Evolutionary conservation across 1,140 invertebrate species (phyloP).

Genomic region (Pteromalus puparum): DNA sequence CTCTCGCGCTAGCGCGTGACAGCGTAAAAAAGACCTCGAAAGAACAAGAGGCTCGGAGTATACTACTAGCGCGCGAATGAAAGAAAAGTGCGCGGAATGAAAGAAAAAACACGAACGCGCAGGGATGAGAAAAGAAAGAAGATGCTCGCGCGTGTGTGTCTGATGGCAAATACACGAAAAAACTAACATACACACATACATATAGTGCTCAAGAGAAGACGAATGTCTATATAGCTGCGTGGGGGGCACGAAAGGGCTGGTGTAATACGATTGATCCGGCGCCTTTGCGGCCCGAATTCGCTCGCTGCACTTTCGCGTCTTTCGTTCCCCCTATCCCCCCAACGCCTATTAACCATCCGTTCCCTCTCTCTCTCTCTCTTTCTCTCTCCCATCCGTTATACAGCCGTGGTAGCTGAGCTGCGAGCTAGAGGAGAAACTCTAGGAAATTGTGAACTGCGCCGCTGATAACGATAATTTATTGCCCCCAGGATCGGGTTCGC

Average conservation of each 20-base stretch:
- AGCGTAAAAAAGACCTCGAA: constrained; percentile 45
- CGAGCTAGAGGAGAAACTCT: background rate
- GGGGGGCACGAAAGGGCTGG: background rate
- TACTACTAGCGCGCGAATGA: background rate
- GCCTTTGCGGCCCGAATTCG: constrained; percentile 64
- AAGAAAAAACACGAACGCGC: constrained; percentile 34
- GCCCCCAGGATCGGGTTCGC: constrained; percentile 13
- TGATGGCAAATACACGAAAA: background rate
- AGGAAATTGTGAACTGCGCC: constrained; percentile 37
- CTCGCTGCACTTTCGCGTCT: constrained; percentile 61
- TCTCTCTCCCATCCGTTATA: constrained; percentile 11
- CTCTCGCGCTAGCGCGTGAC: background rate
- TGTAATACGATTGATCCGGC: constrained; percentile 70
- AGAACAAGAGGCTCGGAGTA: background rate
- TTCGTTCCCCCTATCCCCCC: constrained; percentile 15
- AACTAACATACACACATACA: background rate
- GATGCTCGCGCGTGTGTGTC: background rate
- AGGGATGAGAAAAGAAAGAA: background rate
- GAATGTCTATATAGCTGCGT: too few species aligned
- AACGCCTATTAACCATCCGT: constrained; percentile 22
- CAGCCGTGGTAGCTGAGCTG: background rate
- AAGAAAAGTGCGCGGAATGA: constrained; percentile 30
- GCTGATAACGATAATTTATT: constrained; percentile 52
- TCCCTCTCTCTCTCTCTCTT: background rate
- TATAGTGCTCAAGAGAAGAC: background rate